Evolutionary conservation across 1,140 invertebrate species (phyloP), one percentile per base, ranked within the genome.

Genomic region (Ectropis grisescens): DNA sequence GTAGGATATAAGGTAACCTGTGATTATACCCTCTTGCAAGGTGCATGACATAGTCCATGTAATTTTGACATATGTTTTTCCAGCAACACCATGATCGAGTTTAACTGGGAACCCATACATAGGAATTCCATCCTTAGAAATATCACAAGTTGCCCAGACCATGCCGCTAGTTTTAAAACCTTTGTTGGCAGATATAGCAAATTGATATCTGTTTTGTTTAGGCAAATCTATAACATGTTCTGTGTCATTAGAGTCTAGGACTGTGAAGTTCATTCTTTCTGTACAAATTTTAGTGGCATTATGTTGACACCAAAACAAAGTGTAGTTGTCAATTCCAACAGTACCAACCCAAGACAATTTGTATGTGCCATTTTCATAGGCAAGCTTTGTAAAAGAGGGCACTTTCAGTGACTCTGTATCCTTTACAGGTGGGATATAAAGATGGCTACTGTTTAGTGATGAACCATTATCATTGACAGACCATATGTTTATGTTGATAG

Each of bases 91-190:
- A 65, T 68, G 64, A 11, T 64, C 36, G 23, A 89, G 83, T 69
- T 84, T 85, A 1, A 89, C 84, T 32, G 85, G 86, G 32, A 88
- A 89, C 50, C 90, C 86, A 80, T 90, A 91, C 23, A 86, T 85
- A 6, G 87, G 82, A 25, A 85, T 85, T 53, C 86, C 86, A 46
- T 88, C 86, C 49, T 88, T 86, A n/a, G 90, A 86, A 23, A 91
- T 86, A 2, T 90, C 90, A 68, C 91, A 93, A 1, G 85, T 85
- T 5, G 90, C 88, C 91, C 91, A 92, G 5, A 88, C 78, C 88
- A 93, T 91, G 0, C 91, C 91, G 60, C 90, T 92, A 44, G 89
- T 90, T 13, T 76, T 74, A 3, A 57, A 67, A 2, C 82, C 59
- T 2, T 84, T 86, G 56, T 93, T 91, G 2, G 88, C 87, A 2